Base-by-base conservation (phyloP, 2,888 invertebrate genomes). In the Melangyna quadrimaculata region DNA sequence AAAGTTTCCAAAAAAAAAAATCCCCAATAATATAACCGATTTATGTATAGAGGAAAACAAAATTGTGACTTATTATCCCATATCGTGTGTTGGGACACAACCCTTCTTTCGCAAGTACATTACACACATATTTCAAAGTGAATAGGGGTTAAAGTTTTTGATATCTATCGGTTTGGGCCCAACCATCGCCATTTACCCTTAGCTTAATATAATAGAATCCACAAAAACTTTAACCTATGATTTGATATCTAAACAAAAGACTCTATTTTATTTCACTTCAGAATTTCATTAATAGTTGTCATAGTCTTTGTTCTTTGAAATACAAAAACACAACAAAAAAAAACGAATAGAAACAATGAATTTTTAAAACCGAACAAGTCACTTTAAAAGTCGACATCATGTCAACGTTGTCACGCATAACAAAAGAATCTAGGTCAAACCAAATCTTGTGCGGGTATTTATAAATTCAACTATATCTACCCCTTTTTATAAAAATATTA, bases 301-400 rank as follows among this genome's bases (percentile, higher is more conserved):
- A 24, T 78, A 24, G 7, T n/a, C 35, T 37, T 17, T 29, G 8
- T n/a, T n/a, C n/a, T n/a, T n/a, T n/a, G n/a, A n/a, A n/a, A 22
- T 5, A 40, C 12, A 22, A n/a, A 61, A 22, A 32, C 8, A 22
- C 7, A 61, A 40, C 1, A 61, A 40, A 59, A 24, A 9, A 7
- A n/a, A 43, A 65, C 27, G 29, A n/a, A 29, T 14, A 24, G 3
- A 45, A 45, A 45, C 8, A 65, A 32, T 14, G 19, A 59, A 17
- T 14, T 45, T 22, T 45, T 19, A 45, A 45, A 29, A 65, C 29
- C 32, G 32, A 67, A 67, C 48, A 77, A 71, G 40, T 57, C 71
- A 71, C 78, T 78, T 78, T 55, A 55, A 61, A 45, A 77, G 77
- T 45, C 61, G 22, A 78, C 40, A 65, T 57, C 45, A 71, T 71